Base-by-base conservation (phyloP, 1,140 invertebrate species). In the Caerostris darwini region DNA sequence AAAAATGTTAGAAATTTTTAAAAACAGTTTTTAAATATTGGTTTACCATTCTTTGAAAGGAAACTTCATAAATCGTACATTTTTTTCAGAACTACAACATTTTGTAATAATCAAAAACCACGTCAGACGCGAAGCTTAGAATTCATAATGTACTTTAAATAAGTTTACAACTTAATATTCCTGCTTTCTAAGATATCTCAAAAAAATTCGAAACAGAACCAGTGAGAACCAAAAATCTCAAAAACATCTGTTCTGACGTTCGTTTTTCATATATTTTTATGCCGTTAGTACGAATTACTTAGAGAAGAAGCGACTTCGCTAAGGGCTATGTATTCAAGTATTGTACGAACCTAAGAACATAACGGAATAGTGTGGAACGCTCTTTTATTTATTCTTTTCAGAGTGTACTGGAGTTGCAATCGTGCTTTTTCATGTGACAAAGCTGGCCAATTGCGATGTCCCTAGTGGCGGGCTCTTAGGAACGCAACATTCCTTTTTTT, bases 171-270 rank as follows among this genome's bases (percentile, higher is more conserved):
- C 3, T 12, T 53, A 77, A 77, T 77, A 77, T 5, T 34, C 7
- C 71, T 12, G 5, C 53, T 77, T n/a, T 34, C 34, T 50, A 8
- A 34, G 34, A 50, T 53, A 50, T 77, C 7, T 77, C 71, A 77
- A 53, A 77, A 77, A 53, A 10, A 50, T 14, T 71, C 12, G 7
- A 19, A 71, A 71, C 34, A 34, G 2, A 71, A 19, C 19, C 4
- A 71, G 34, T 77, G 71, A 12, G 71, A 77, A 77, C 19, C 19
- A 50, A 77, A 53, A 8, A 53, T 3, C 71, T 77, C 71, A n/a
- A 77, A 77, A 77, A 77, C 71, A 77, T 77, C 71, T 77, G 71
- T 50, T 77, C 71, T n/a, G n/a, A n/a, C n/a, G n/a, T n/a, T n/a
- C n/a, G n/a, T 34, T 77, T 77, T 77, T 77, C 71, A 77, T 77